Base-by-base conservation (phyloP, 2,888 invertebrate genomes). In the Drosophila mercatorum region DNA sequence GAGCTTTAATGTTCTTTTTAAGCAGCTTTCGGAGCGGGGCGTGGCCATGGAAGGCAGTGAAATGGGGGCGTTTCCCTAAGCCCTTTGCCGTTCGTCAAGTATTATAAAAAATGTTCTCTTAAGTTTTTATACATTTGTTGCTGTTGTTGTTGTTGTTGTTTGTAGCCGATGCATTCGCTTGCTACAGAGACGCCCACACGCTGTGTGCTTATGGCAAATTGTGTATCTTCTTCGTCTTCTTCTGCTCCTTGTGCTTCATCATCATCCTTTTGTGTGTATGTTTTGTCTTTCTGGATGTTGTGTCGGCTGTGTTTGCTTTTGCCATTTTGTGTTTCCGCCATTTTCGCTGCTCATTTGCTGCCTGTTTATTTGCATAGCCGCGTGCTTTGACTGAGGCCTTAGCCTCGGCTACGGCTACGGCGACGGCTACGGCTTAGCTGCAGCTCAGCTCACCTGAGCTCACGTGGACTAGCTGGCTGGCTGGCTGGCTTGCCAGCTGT, bases 291-390 rank as follows among this genome's bases (percentile, higher is more conserved):
- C 40, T 53, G 53, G 53, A 22, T 43, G 17, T 46, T 17, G n/a
- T 31, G n/a, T 49, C 31, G 17, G n/a, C 26, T 43, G 49, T 65
- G 46, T 51, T 52, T 41, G 28, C 41, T 28, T 58, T 47, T 22
- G 52, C 40, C 59, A 28, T 46, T 59, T 66, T 71, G 46, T 72
- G 43, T 51, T 82, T 73, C 67, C 53, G 58, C 59, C 57, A 74
- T 71, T 82, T 83, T 70, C 55, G 77, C 81, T 81, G 83, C 79
- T 86, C 81, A 81, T 83, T 86, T 81, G 71, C 73, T 68, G 71
- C 52, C 57, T 81, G 80, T 80, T 87, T 87, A 87, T 83, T 83
- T 84, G 84, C 84, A 80, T 86, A 80, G 83, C 64, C 68, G 58
- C 46, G 28, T 47, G 38, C 51, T 64, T 67, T 53, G 52, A 41